Evolutionary conservation across 2,113 vertebrate species (phyloP), one percentile per base, ranked within the genome.

Genomic region (Asarcornis scutulata): DNA sequence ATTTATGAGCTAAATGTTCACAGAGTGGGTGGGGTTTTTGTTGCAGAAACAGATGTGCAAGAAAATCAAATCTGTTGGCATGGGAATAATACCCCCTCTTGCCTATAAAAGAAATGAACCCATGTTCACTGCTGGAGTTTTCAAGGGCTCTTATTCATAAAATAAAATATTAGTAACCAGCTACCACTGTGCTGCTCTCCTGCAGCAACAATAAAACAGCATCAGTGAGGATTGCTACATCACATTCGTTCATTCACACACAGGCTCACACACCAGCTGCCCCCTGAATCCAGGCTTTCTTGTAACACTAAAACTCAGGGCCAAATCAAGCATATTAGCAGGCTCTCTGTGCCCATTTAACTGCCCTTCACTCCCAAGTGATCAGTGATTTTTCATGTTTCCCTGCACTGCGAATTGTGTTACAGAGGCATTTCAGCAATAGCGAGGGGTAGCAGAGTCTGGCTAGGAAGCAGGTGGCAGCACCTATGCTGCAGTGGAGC

Each of bases 21-120:
- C 74, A 86, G 89, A 79, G 94, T 97, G 80, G 79, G 74, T 93
- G 95, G 83, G 89, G 76, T 75, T 94, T 95, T 91, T 59, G 66
- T 92, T 96, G 90, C 72, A 97, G 95, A 97, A 98, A 98, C 96
- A 97, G 97, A 97, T 97, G 97, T 97, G 95, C 86, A 92, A 96
- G 96, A 97, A 97, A 96, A 93, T 93, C 79, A 50, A 94, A 96
- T 97, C 94, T 97, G 93, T 95, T 97, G 93, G 93, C 87, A 96
- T 93, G 93, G 88, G 87, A 97, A 89, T 97, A 97, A 97, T 93
- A 97, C 84, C 58, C 66, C 82, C 75, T 96, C 94, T 95, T 96
- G 91, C 84, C 96, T 91, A 88, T 95, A 97, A 93, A 95, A 97
- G 92, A 98, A 97, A 97, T 95, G 88, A 97, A 96, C 79, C 90